Percentiles rank a stretch among this genome's conserved stretches.
Evolutionary conservation across 1,140 invertebrate genomes (phyloP).

Genomic region (Cydia strobilella): DNA sequence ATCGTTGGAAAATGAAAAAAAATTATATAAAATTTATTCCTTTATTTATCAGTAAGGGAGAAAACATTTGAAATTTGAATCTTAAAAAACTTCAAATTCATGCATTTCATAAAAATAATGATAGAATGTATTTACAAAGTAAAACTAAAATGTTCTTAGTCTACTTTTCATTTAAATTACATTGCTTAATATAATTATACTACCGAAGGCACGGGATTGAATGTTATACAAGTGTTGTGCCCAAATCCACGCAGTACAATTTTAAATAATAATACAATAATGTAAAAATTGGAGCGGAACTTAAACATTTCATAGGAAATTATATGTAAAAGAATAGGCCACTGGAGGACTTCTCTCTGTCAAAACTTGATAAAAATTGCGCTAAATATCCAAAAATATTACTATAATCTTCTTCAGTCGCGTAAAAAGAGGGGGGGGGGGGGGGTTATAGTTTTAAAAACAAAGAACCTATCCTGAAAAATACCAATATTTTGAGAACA

Average conservation of each 20-base stretch:
- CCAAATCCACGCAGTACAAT: slow-evolving; percentile 18
- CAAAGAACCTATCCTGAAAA: slow-evolving; percentile 1
- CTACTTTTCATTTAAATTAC: slow-evolving; percentile 52
- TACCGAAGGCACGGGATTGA: slow-evolving; percentile 29
- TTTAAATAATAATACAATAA: slow-evolving; percentile 20
- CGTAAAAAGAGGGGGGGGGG: not conserved
- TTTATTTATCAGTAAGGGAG: slow-evolving; percentile 77
- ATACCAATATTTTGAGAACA: slow-evolving; percentile 6
- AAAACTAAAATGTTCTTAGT: slow-evolving; percentile 38
- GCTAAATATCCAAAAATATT: not conserved
- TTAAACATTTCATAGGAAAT: slow-evolving; percentile 6
- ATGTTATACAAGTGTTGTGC: slow-evolving; percentile 28
- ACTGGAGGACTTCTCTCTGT: not conserved
- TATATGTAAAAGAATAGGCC: slow-evolving; percentile 1
- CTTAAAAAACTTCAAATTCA: slow-evolving; percentile 64
- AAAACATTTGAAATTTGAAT: slow-evolving; percentile 73
- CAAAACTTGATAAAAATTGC: not conserved
- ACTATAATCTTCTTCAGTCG: not conserved
- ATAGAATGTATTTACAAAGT: slow-evolving; percentile 75
- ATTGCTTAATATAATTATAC: slow-evolving; percentile 58
- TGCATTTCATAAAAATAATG: slow-evolving; percentile 75
- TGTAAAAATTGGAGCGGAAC: slow-evolving; percentile 18
- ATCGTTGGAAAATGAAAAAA: slow-evolving; percentile 36
- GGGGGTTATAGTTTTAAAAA: not conserved
- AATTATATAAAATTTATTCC: slow-evolving; percentile 65